These are phyloP conservation scores for Tiliqua scincoides DNA, from an alignment of 2,113 vertebrate species.

Conservation along the genomic window DNA sequence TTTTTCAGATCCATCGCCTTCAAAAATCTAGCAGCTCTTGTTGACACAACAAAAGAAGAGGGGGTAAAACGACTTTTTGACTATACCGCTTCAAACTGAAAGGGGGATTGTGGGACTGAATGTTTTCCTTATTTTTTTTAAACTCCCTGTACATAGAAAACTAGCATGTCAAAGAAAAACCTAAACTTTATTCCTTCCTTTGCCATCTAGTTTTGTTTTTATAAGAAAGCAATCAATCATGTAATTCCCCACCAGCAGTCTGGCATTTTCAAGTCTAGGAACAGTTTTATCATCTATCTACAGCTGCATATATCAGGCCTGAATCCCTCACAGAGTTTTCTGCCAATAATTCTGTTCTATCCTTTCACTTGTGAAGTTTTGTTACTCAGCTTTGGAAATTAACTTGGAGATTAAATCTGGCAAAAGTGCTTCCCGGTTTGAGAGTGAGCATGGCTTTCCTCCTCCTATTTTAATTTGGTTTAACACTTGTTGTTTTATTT, in stretches of 20 bases:
- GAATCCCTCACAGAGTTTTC: background rate
- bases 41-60: background rate
- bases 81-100: background rate
- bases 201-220: background rate
- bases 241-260: background rate
- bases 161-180: background rate
- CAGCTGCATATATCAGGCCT: background rate
- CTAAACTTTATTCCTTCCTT: background rate
- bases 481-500: constrained; percentile 20
- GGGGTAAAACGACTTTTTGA: background rate
- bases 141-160: background rate
- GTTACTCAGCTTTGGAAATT: constrained; percentile 56
- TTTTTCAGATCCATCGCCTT: background rate
- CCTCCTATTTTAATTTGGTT: constrained; percentile 45
- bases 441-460: constrained; percentile 43
- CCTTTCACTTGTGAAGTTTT: constrained; percentile 48
- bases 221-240: background rate
- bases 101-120: background rate
- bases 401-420: constrained; percentile 51
- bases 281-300: background rate
- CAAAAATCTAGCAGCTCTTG: background rate
- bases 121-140: background rate
- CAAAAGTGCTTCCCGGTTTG: constrained; percentile 30
- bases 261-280: background rate
- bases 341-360: constrained; percentile 9